Evolutionary conservation across 2,113 vertebrate species (phyloP).

Genomic region (Phyllostomus discolor): DNA sequence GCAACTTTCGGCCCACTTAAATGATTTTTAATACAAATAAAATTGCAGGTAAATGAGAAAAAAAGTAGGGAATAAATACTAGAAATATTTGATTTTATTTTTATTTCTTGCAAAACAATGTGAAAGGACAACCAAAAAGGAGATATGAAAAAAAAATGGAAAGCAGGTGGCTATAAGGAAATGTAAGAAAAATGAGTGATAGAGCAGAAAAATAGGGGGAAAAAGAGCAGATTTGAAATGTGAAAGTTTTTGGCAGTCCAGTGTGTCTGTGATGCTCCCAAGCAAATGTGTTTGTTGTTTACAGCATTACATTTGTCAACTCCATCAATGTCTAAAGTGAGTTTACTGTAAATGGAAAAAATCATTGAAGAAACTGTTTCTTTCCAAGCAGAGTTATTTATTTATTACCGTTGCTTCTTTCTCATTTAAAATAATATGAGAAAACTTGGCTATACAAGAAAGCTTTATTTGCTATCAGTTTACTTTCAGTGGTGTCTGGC

Average conservation of each 20-base stretch:
- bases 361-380: not conserved
- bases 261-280: not conserved
- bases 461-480: not conserved
- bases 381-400: conserved; percentile 7
- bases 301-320: not conserved
- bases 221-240: not conserved
- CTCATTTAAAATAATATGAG: not conserved
- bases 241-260: not conserved
- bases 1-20: not conserved
- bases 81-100: not conserved
- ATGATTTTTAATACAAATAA: not conserved
- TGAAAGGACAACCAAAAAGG: not conserved
- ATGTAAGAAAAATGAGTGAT: not conserved
- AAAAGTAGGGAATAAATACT: not conserved
- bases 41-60: not conserved
- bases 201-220: not conserved
- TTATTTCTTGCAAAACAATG: not conserved
- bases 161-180: not conserved
- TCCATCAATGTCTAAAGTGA: not conserved
- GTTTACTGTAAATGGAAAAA: conserved; percentile 41
- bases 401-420: conserved; percentile 22
- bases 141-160: not conserved
- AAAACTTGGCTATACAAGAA: not conserved
- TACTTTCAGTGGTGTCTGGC: conserved; percentile 27
- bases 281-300: conserved; percentile 26